Evolutionary conservation across 2,113 vertebrate species (phyloP).

Genomic region (Salvelinus alpinus): DNA sequence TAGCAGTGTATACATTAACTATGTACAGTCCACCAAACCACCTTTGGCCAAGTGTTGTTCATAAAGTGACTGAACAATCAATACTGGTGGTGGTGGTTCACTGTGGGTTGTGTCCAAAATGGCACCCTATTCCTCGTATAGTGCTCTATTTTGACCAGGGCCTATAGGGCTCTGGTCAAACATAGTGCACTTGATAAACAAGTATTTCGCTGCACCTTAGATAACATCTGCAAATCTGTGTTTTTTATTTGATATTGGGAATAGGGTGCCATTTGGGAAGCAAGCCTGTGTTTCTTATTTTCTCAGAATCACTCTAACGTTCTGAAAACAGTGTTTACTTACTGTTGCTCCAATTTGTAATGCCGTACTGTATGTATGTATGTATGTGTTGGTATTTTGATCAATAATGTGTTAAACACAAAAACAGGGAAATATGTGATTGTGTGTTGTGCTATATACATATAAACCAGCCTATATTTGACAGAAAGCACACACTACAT

Average conservation of each 20-base stretch:
- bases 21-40: slow-evolving; percentile 35
- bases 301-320: not conserved
- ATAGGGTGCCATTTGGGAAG: too few species aligned
- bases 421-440: slow-evolving; percentile 14
- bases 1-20: slow-evolving; percentile 23
- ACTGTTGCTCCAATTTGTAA: not conserved
- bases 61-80: slow-evolving; percentile 3
- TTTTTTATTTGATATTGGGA: too few species aligned
- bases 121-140: too few species aligned
- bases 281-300: not conserved
- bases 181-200: too few species aligned
- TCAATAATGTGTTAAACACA: slow-evolving; percentile 5
- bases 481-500: slow-evolving; percentile 19
- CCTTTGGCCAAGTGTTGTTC: slow-evolving; percentile 35
- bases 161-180: too few species aligned
- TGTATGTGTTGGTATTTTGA: not conserved
- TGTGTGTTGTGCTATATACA: not conserved
- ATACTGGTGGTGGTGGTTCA: slow-evolving; percentile 9
- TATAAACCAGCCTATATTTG: slow-evolving; percentile 17
- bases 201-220: too few species aligned
- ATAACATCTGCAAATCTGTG: too few species aligned
- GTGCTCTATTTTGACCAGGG: too few species aligned
- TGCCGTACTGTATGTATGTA: slow-evolving; percentile 2
- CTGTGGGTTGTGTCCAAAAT: not conserved
- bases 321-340: not conserved